phyloP scores from a whole-genome alignment of 2,113 vertebrate species.

The Probosciger aterrimus region DNA sequence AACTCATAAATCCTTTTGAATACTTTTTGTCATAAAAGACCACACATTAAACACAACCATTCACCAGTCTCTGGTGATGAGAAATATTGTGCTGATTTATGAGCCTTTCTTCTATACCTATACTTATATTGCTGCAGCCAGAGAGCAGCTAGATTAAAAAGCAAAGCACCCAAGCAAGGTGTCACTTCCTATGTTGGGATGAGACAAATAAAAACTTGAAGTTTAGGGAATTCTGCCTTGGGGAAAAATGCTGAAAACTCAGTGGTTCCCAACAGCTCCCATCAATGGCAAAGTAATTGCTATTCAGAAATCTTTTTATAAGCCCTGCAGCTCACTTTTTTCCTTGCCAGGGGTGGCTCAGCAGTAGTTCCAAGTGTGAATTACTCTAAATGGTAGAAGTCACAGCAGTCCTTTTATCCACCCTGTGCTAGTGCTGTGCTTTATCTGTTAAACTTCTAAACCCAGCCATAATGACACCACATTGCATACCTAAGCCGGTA shows the following conservation, averaged over 20 bases:
- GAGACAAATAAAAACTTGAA: not conserved
- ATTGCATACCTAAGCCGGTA: not conserved
- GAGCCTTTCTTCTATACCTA: not conserved
- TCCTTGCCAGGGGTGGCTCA: not conserved
- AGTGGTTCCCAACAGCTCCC: not conserved
- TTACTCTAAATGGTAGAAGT: not conserved
- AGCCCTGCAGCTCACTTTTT: not conserved
- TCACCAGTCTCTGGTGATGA: not conserved
- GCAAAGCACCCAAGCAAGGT: not conserved
- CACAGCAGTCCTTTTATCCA: not conserved
- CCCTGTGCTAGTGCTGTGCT: not conserved
- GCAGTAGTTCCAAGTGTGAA: not conserved
- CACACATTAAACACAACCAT: not conserved
- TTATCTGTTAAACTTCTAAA: not conserved
- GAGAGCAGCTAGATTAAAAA: not conserved
- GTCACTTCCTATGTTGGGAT: not conserved
- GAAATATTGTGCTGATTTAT: constrained; percentile 5
- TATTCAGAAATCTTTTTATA: not conserved
- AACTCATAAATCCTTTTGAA: constrained; percentile 25
- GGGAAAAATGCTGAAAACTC: not conserved
- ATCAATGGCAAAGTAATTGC: not conserved
- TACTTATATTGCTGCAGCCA: not conserved
- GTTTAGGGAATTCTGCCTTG: not conserved
- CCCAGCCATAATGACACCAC: not conserved
- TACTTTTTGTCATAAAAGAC: not conserved